A percentile compares a stretch with the other conserved stretches of the same genome.
phyloP scores from a whole-genome alignment of 1,140 invertebrate genomes.

The Drosophila guanche region DNA sequence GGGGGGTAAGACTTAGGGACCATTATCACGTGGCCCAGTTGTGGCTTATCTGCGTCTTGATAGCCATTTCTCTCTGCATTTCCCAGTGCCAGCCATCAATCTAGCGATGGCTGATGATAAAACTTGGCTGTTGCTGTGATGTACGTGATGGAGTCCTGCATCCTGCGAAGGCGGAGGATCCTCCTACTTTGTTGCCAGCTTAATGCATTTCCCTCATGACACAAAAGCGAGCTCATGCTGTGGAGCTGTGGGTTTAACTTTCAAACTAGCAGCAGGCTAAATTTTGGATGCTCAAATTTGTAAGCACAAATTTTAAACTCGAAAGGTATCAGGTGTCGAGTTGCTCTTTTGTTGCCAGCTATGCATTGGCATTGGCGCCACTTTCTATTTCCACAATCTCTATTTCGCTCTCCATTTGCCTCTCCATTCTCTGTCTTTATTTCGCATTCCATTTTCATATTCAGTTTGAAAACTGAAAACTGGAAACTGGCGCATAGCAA shows the following conservation, averaged over 20 bases:
- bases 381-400: too few species aligned
- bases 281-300: slow-evolving; percentile 16
- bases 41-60: slow-evolving; percentile 6
- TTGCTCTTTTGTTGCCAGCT: not conserved
- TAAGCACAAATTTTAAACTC: not conserved
- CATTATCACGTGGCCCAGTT: not conserved
- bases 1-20: too few species aligned
- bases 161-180: not conserved
- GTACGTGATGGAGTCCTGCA: slow-evolving; percentile 17
- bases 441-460: slow-evolving; percentile 12
- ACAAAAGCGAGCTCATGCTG: not conserved
- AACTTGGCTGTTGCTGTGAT: slow-evolving; percentile 23
- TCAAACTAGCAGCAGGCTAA: slow-evolving; percentile 15
- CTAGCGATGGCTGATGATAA: slow-evolving; percentile 24
- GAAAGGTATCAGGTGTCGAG: slow-evolving; percentile 13
- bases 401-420: too few species aligned
- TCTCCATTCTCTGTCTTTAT: not conserved
- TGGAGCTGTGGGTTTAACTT: slow-evolving; percentile 1
- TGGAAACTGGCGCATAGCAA: slow-evolving; percentile 10
- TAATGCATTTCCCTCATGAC: slow-evolving; percentile 32
- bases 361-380: not conserved
- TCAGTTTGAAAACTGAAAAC: slow-evolving; percentile 13
- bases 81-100: slow-evolving; percentile 14
- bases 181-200: slow-evolving; percentile 52
- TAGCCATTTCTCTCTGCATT: not conserved